These are phyloP conservation scores for Syngnathoides biaculeatus DNA, from an alignment of 2,113 vertebrate genomes.

Conservation along the genomic window DNA sequence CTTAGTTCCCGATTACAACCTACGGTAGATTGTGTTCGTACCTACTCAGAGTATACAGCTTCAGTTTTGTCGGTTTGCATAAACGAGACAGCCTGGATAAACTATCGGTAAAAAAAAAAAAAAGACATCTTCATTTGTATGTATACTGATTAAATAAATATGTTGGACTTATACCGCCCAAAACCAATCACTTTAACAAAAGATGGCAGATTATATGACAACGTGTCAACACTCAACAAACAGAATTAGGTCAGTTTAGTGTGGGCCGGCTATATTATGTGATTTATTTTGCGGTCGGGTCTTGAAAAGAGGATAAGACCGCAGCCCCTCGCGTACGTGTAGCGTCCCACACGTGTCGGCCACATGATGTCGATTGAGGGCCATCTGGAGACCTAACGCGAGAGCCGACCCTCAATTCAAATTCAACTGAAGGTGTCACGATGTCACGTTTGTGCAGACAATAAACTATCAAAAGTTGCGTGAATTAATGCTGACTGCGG, in stretches of 20 bases:
- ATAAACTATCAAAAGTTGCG: slow-evolving; percentile 3
- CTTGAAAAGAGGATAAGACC: neutral
- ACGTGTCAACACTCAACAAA: slow-evolving; percentile 13
- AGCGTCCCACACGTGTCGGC: slow-evolving; percentile 26
- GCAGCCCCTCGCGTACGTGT: neutral
- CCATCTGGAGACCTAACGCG: slow-evolving; percentile 34
- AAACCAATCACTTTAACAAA: slow-evolving; percentile 1
- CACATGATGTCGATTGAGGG: slow-evolving; percentile 24
- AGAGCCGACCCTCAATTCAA: slow-evolving; percentile 12
- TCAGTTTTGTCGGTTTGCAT: too few species aligned
- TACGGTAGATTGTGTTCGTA: too few species aligned
- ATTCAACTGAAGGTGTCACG: neutral
- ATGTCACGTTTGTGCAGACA: slow-evolving; percentile 14
- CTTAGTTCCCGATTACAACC: too few species aligned
- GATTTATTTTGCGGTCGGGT: neutral
- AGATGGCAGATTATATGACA: slow-evolving; percentile 11
- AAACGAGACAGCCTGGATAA: neutral
- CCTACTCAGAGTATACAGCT: too few species aligned
- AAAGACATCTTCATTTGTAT: neutral
- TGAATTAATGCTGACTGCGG: slow-evolving; percentile 14
- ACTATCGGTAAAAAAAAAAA: neutral
- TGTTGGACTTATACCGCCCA: neutral
- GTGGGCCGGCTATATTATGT: neutral
- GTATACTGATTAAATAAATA: slow-evolving; percentile 1
- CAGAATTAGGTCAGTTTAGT: slow-evolving; percentile 14